Base-by-base conservation (phyloP, 23 tunicate species). In the Clavelina lepadiformis region DNA sequence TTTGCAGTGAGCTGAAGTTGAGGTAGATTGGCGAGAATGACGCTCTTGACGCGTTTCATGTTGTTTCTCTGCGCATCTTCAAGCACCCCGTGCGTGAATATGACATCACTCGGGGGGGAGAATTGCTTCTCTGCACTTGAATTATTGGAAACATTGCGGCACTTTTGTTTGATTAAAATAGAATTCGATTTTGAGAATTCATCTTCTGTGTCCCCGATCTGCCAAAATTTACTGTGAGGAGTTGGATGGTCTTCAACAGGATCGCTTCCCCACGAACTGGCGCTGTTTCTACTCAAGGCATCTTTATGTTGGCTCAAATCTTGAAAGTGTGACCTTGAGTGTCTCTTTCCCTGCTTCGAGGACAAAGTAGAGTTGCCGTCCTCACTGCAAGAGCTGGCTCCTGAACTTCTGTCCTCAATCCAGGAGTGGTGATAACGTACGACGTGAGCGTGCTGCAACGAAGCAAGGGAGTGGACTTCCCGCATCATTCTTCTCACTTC, bases 361-460 rank as follows among this genome's bases (percentile, higher is more conserved):
- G 19, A 7, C 7, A 11, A 20, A 13, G 23, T 21, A 15, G 61
- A 19, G 13, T 44, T 44, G 50, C 50, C 50, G 13, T 44, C 50
- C 18, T 44, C 50, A 44, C 18, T 18, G 18, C 50, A 44, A 44
- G 18, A 44, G 15, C 58, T 52, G 21, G 28, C 11, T 8, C 6
- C 20, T 52, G 11, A 7, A 52, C 20, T 15, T 19, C 6, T 52
- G 11, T 7, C 58, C 20, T 52, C 58, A 58, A 89, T 70, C 97
- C 97, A 89, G 7, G 97, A 68, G 50, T 46, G 18, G 60, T 81
- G 76, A 65, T 89, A 89, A 0, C 82, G 71, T 1, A 89, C 82
- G 52, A 89, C 56, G 46, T 89, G 66, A 0, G 56, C 58, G 46
- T 89, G 97, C 26, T 79, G 75, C 71, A 81, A 36, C 7, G 65